These are phyloP conservation scores for Metalampra italica DNA, from an alignment of 2,888 invertebrate genomes.

Conservation along the genomic window DNA sequence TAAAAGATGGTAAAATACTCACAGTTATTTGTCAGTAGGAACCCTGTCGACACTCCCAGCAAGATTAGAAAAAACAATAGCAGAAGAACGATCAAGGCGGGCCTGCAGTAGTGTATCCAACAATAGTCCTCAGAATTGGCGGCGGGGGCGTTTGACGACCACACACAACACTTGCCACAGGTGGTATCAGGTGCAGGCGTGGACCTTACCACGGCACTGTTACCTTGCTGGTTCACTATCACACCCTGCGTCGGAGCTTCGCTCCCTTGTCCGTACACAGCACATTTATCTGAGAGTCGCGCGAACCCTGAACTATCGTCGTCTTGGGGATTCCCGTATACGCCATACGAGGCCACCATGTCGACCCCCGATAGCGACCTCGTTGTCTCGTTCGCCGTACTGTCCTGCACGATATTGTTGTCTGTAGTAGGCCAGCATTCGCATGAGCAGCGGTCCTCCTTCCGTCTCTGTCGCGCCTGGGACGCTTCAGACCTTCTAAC, in stretches of 20 bases:
- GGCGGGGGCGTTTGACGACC: slow-evolving; percentile 51
- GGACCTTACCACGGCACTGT: slow-evolving; percentile 67
- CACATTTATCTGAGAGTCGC: slow-evolving; percentile 60
- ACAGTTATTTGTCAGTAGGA: slow-evolving; percentile 79
- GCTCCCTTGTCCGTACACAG: slow-evolving; percentile 59
- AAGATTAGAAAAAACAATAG: slow-evolving; percentile 75
- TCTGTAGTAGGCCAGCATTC: slow-evolving; percentile 75
- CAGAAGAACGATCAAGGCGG: slow-evolving; percentile 72
- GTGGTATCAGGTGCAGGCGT: slow-evolving; percentile 37
- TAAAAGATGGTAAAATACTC: slow-evolving; percentile 40
- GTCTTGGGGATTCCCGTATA: slow-evolving; percentile 71
- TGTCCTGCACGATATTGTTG: slow-evolving; percentile 58
- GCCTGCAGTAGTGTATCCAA: slow-evolving; percentile 76
- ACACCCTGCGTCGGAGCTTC: slow-evolving; percentile 72
- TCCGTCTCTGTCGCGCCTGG: slow-evolving; percentile 60
- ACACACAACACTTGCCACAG: slow-evolving; percentile 60
- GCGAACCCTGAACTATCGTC: slow-evolving; percentile 73
- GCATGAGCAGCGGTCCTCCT: slow-evolving; percentile 73
- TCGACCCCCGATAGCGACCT: slow-evolving; percentile 71
- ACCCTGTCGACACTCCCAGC: slow-evolving; percentile 77
- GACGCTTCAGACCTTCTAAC: slow-evolving; percentile 56
- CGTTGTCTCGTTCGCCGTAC: slow-evolving; percentile 56
- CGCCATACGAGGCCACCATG: slow-evolving; percentile 76
- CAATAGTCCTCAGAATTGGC: slow-evolving; percentile 72
- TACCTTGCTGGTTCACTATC: slow-evolving; percentile 74